These are phyloP conservation scores for Diceros bicornis DNA, from an alignment of 2,797 vertebrate genomes.

Conservation along the genomic window DNA sequence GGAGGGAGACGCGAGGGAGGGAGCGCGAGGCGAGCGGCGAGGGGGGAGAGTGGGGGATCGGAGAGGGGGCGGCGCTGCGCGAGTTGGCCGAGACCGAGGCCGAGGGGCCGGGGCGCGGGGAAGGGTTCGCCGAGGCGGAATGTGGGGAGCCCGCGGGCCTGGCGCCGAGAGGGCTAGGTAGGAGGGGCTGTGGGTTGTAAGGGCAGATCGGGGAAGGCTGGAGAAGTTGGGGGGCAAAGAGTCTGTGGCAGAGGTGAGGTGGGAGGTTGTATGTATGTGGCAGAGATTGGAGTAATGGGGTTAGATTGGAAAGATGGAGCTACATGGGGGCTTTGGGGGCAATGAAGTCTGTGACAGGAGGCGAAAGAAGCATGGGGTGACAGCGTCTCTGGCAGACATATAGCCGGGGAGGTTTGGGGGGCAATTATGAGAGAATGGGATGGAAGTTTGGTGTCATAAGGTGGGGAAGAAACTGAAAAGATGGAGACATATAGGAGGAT, in stretches of 20 bases:
- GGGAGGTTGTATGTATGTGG: slow-evolving; percentile 24
- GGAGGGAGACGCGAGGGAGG: slow-evolving; percentile 76
- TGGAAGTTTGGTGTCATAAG: slow-evolving; percentile 46
- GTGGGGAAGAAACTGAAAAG: neutral
- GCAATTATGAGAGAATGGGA: neutral
- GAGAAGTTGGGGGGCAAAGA: slow-evolving; percentile 65
- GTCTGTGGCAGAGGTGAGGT: slow-evolving; percentile 1
- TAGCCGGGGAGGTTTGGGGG: neutral
- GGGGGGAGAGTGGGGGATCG: slow-evolving; percentile 36
- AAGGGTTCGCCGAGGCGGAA: slow-evolving; percentile 43
- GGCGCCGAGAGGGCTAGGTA: neutral
- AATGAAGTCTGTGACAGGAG: slow-evolving; percentile 1
- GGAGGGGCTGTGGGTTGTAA: slow-evolving; percentile 30
- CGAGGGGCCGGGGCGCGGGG: slow-evolving; percentile 63
- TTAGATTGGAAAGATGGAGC: neutral
- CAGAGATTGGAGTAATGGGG: slow-evolving; percentile 15
- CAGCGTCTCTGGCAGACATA: neutral
- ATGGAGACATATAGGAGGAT: neutral
- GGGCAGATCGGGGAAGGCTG: neutral
- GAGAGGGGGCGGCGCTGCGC: slow-evolving; percentile 68
- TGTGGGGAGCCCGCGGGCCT: slow-evolving; percentile 49
- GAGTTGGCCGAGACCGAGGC: slow-evolving; percentile 53
- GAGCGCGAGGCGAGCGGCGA: slow-evolving; percentile 68
- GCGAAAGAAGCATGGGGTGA: neutral
- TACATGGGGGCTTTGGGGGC: neutral